Conservation (phyloP, 2,888 invertebrate genomes). For the Deroplatys truncata region DNA sequence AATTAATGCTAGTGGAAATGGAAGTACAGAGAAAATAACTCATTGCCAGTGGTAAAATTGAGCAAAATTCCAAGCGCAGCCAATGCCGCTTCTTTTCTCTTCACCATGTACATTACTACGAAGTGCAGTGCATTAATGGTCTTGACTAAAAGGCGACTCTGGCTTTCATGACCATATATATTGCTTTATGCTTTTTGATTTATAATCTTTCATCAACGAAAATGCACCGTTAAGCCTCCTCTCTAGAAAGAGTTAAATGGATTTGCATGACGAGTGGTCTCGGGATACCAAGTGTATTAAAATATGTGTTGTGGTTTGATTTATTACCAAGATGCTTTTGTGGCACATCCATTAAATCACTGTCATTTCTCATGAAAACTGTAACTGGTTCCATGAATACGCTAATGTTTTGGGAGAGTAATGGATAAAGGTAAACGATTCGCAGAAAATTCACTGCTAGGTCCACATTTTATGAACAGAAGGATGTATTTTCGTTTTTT, state of each 20-base stretch:
- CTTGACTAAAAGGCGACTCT: background rate
- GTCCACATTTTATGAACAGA: no score
- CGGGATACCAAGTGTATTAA: background rate
- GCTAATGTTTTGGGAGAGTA: background rate
- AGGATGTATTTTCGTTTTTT: no score
- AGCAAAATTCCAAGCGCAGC: background rate
- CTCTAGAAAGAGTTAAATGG: background rate
- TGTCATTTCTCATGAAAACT: background rate
- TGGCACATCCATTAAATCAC: background rate
- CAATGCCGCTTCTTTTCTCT: background rate
- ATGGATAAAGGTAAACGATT: background rate
- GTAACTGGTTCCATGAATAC: background rate
- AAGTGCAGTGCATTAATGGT: background rate
- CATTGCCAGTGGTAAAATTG: background rate
- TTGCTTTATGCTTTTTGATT: background rate
- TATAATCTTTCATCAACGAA: background rate
- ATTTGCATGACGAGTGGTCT: background rate
- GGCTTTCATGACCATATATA: background rate
- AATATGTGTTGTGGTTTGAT: background rate
- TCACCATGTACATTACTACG: background rate
- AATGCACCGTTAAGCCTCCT: background rate
- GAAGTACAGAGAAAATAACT: background rate
- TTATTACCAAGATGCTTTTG: background rate
- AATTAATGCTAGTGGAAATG: background rate
- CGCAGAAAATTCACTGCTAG: background rate